Conservation (phyloP, 2,113 vertebrate species). For the Oxyruncus cristatus region DNA sequence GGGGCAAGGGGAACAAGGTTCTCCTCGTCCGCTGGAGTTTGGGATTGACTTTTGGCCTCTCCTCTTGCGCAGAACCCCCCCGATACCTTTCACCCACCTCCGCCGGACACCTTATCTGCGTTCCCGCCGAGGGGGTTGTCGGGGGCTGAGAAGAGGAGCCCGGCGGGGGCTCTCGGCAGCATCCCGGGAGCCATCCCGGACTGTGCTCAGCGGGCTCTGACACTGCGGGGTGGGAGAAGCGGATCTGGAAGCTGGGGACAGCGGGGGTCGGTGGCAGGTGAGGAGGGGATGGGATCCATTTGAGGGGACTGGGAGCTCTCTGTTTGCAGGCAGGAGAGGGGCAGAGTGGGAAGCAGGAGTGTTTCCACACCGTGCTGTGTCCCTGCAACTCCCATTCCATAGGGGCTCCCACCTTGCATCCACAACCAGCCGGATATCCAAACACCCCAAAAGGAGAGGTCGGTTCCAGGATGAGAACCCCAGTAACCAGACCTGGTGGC, state of each 20-base stretch:
- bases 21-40: background rate
- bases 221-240: fast-evolving
- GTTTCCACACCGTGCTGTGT: fast-evolving
- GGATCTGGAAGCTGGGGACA: background rate
- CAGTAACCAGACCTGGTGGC: background rate
- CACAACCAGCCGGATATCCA: background rate
- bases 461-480: background rate
- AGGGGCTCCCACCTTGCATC: background rate
- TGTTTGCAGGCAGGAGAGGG: background rate
- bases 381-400: background rate
- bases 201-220: background rate
- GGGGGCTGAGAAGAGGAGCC: background rate
- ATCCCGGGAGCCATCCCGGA: background rate
- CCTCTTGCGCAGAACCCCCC: background rate
- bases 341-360: background rate
- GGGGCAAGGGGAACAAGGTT: background rate
- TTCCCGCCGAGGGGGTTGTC: background rate
- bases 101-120: background rate
- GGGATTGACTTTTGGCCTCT: background rate
- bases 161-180: background rate
- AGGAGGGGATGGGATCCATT: background rate
- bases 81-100: background rate
- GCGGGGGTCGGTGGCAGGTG: fast-evolving
- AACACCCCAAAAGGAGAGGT: background rate
- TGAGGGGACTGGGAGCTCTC: background rate